phyloP scores from a whole-genome alignment of 2,797 vertebrate species.

The Acipenser transmontanus region DNA sequence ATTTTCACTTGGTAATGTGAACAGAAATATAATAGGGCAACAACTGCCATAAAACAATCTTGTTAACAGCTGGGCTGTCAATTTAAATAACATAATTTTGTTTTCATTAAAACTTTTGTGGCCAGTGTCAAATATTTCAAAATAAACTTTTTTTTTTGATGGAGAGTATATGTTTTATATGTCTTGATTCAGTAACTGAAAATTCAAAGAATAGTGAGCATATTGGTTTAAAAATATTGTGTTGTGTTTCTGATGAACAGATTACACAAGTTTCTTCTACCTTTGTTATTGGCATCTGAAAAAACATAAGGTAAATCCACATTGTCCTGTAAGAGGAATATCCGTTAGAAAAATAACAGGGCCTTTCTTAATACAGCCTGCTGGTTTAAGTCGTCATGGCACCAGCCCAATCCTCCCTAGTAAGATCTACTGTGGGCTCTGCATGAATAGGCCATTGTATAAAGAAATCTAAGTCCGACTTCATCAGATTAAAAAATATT shows the following conservation, averaged over 20 bases:
- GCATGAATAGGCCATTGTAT: slow-evolving; percentile 20
- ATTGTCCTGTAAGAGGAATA: neutral
- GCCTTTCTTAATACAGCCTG: neutral
- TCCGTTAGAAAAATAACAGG: slow-evolving; percentile 1
- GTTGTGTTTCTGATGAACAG: neutral
- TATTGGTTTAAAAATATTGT: neutral
- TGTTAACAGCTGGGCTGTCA: no score
- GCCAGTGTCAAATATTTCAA: no score
- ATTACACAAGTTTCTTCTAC: neutral
- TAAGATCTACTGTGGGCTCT: slow-evolving; percentile 10
- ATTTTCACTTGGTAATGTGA: no score
- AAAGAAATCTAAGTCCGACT: slow-evolving; percentile 2
- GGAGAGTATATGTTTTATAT: neutral
- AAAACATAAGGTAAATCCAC: neutral
- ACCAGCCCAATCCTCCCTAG: slow-evolving; percentile 6
- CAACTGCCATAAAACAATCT: no score
- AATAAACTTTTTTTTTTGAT: neutral
- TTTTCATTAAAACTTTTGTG: no score
- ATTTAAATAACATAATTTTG: no score
- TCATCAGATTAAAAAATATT: slow-evolving; percentile 6
- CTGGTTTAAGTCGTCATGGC: slow-evolving; percentile 8
- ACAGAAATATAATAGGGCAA: no score
- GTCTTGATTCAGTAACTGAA: neutral
- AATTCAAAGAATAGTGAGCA: neutral
- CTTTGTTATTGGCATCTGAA: neutral